Percentiles rank a stretch among this genome's conserved stretches.
phyloP scores from a whole-genome alignment of 2,113 vertebrate species.

The Cisticola juncidis region DNA sequence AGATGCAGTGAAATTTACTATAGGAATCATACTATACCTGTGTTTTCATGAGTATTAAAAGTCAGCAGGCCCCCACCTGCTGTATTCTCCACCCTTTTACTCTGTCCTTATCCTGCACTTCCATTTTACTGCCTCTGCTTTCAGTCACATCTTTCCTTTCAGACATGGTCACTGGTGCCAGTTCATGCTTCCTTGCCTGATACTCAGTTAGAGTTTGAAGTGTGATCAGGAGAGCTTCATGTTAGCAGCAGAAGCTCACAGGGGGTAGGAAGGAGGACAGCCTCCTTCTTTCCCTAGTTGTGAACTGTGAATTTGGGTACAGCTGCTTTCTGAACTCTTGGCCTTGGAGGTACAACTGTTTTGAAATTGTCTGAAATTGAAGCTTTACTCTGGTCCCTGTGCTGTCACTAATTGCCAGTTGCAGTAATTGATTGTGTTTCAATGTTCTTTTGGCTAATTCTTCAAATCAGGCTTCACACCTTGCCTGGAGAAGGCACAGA shows the following conservation, averaged over 20 bases:
- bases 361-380: background rate
- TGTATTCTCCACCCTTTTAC: background rate
- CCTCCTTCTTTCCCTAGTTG: background rate
- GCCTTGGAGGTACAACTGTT: background rate
- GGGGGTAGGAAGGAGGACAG: background rate
- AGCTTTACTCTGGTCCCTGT: background rate
- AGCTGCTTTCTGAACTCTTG: background rate
- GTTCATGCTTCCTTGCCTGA: background rate
- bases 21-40: background rate
- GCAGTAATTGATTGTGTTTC: background rate
- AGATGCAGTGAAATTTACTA: background rate
- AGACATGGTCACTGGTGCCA: rapidly evolving
- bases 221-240: background rate
- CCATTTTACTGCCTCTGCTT: background rate
- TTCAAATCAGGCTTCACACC: background rate
- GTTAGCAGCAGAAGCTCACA: background rate
- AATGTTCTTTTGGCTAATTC: background rate
- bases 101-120: background rate
- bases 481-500: background rate
- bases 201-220: background rate
- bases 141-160: background rate
- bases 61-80: background rate
- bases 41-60: background rate
- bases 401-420: background rate
- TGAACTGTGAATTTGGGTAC: background rate